These are phyloP conservation scores for Crocallis elinguaria DNA, from an alignment of 2,888 invertebrate genomes.

Conservation along the genomic window DNA sequence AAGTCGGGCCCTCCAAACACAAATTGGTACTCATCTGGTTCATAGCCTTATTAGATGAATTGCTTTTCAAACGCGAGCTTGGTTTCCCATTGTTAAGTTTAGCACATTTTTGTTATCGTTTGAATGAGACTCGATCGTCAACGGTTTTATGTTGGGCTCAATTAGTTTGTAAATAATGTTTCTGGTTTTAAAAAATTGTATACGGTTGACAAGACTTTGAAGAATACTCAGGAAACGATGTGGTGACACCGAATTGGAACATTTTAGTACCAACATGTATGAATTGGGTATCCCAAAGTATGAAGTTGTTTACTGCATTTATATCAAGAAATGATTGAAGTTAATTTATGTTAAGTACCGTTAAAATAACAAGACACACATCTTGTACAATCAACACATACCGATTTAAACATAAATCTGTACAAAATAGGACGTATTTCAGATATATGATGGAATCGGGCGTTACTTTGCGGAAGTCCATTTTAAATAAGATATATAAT, in stretches of 20 bases:
- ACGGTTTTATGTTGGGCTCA: conserved; percentile 44
- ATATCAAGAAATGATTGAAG: neutral
- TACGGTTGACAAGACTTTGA: conserved; percentile 66
- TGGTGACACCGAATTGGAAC: conserved; percentile 25
- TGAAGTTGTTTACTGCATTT: neutral
- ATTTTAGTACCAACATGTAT: conserved; percentile 30
- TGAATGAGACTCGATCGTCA: conserved; percentile 26
- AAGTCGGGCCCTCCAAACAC: conserved; percentile 89
- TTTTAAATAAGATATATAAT: too few species aligned
- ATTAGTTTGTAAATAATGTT: conserved; percentile 47
- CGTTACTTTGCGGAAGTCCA: too few species aligned
- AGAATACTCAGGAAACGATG: conserved; percentile 54
- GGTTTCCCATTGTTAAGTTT: conserved; percentile 51
- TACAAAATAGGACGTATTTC: too few species aligned
- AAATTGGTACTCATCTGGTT: conserved; percentile 92
- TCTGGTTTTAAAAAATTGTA: conserved; percentile 55
- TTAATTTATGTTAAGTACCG: neutral
- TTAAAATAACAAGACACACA: neutral
- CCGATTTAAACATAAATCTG: too few species aligned
- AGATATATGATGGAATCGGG: too few species aligned
- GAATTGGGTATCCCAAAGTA: conserved; percentile 10
- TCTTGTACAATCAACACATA: neutral
- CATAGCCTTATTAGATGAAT: conserved; percentile 83
- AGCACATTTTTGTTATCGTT: conserved; percentile 51
- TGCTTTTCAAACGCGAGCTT: conserved; percentile 28